Evolutionary conservation across 2,888 invertebrate species (phyloP).

Genomic region (Sesamia inferens): DNA sequence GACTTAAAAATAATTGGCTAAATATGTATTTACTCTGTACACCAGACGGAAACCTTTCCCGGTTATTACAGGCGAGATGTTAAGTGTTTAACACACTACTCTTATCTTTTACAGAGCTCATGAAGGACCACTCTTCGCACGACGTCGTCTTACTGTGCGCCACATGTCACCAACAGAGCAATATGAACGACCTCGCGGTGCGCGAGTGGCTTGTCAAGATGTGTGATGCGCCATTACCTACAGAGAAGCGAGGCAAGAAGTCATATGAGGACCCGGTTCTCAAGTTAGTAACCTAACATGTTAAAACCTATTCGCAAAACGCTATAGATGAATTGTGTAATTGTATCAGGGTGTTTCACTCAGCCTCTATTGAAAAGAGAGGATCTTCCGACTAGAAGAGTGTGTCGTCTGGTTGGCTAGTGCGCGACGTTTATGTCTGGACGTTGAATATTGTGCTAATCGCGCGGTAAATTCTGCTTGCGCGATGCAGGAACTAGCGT

Average conservation of each 20-base stretch:
- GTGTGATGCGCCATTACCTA: conserved; percentile 85
- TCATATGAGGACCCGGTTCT: conserved; percentile 75
- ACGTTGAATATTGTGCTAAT: no score
- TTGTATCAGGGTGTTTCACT: no score
- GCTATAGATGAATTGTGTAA: no score
- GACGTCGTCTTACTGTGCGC: conserved; percentile 94
- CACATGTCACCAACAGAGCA: conserved; percentile 93
- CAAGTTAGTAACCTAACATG: conserved; percentile 66
- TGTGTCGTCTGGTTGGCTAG: no score
- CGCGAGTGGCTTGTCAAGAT: conserved; percentile 89
- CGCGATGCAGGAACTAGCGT: no score
- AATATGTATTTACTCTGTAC: background rate
- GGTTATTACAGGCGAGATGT: background rate
- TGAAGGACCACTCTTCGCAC: conserved; percentile 95
- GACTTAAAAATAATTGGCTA: background rate
- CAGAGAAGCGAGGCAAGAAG: conserved; percentile 60
- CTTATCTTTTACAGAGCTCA: conserved; percentile 84
- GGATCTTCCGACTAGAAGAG: no score
- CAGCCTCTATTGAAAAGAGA: no score
- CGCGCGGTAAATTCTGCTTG: no score
- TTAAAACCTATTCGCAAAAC: no score
- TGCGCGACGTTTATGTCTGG: no score
- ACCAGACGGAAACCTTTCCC: background rate
- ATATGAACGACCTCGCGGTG: conserved; percentile 90
- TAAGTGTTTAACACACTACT: background rate